These are phyloP conservation scores for Apodemia duryi DNA, from an alignment of 2,888 invertebrate genomes.

Conservation along the genomic window DNA sequence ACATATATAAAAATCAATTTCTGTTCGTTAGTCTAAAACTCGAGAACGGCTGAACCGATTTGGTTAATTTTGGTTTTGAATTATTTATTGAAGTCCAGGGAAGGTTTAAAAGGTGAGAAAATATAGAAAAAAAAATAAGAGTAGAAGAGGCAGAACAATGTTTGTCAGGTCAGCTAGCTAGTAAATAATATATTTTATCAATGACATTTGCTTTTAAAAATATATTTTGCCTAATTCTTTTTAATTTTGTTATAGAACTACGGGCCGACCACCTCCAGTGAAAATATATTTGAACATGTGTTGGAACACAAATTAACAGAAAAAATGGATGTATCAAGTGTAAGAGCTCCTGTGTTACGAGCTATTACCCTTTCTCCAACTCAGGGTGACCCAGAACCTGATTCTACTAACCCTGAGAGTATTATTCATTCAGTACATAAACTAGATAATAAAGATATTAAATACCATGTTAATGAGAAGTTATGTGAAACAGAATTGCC, in stretches of 20 bases:
- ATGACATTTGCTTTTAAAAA: neutral
- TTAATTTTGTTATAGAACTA: constrained; percentile 66
- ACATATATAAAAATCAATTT: no score
- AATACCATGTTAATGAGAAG: constrained; percentile 64
- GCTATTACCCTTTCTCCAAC: constrained; percentile 59
- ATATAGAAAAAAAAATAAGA: no score
- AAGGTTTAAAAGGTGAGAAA: no score
- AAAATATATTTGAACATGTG: constrained; percentile 67
- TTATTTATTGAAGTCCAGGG: no score
- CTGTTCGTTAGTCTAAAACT: no score
- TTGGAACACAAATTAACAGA: constrained; percentile 72
- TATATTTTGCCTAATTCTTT: neutral
- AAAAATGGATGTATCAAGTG: constrained; percentile 68
- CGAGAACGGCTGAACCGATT: no score
- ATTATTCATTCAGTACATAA: constrained; percentile 61
- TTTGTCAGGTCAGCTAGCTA: no score
- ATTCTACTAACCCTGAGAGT: constrained; percentile 70
- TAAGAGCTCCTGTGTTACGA: constrained; percentile 68
- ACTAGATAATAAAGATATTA: constrained; percentile 63
- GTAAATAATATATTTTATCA: no score
- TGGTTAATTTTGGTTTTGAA: no score
- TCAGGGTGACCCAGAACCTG: constrained; percentile 66
- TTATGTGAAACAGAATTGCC: constrained; percentile 61
- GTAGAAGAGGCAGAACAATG: no score
- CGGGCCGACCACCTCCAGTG: constrained; percentile 78